Base-by-base conservation (phyloP, 2,888 invertebrate genomes). In the Thera obeliscata region DNA sequence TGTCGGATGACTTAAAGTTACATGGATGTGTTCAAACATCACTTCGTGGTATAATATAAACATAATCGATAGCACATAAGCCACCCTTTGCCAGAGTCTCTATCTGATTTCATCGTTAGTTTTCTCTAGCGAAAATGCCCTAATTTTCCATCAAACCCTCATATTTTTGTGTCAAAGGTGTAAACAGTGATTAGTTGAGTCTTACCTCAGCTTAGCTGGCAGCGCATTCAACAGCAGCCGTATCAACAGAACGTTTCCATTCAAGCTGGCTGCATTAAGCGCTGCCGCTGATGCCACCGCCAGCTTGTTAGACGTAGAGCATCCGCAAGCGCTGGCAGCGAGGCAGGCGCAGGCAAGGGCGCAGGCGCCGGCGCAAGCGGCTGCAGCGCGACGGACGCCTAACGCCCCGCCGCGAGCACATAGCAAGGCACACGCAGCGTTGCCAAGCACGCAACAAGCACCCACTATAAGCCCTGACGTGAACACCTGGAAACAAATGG, bases 391-490 rank as follows among this genome's bases (percentile, higher is more conserved):
- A 2, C 86, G 81, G 7, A 91, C 91, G 11, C 93, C 93, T 2
- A 72, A 74, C 0, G 87, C 90, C 0, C 92, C 92, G 3, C 92
- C 89, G 0, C 87, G 81, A 0, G 87, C 83, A 60, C 89, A 87
- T 0, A 90, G 77, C 0, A 88, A 58, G 0, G 90, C 90, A 67
- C 93, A 92, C 0, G 84, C 87, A 0, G 87, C 88, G 73, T 92
- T 93, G 6, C 92, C 91, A 0, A 91, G 77, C 2, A 92, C 89
- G 74, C 93, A 91, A 62, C 88, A 88, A 0, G 90, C 89, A 5
- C 93, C 93, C 0, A 92, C 93, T 74, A 93, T 91, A 0, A 93
- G 75, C 0, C 91, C 91, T 9, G 93, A 92, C 6, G 85, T 91
- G 76, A 89, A 93, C 1, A 93, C 87, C 93, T 93, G 58, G 61